Conservation (phyloP, 2,113 vertebrate species). For the Pionites leucogaster region DNA sequence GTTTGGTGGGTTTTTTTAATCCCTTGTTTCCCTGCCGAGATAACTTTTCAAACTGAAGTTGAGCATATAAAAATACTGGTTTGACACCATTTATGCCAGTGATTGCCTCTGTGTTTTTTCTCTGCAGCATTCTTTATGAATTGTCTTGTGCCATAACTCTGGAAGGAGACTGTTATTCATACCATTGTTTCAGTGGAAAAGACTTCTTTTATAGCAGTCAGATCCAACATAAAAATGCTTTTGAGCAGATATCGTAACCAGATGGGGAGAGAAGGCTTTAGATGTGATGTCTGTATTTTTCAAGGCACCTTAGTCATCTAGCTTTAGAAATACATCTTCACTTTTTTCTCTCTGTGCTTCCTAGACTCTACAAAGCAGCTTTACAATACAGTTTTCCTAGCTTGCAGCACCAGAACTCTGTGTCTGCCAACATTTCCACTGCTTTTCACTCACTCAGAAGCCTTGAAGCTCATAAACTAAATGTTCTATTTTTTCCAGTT, state of each 20-base stretch:
- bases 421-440: neutral
- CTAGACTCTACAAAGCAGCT: neutral
- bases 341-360: neutral
- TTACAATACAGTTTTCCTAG: neutral
- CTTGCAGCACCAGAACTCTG: neutral
- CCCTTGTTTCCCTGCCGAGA: neutral
- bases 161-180: neutral
- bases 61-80: neutral
- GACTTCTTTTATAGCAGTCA: neutral
- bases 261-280: neutral
- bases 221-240: neutral
- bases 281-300: neutral
- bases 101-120: neutral
- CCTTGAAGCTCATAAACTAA: neutral
- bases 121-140: neutral
- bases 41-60: neutral
- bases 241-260: neutral
- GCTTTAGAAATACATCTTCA: neutral
- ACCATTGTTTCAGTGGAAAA: neutral
- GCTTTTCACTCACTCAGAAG: neutral
- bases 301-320: neutral
- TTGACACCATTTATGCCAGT: neutral
- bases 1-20: neutral
- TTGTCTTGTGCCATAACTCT: neutral
- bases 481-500: neutral